Evolutionary conservation across 2,113 vertebrate genomes (phyloP).

Genomic region (Chloroceryle aenea): DNA sequence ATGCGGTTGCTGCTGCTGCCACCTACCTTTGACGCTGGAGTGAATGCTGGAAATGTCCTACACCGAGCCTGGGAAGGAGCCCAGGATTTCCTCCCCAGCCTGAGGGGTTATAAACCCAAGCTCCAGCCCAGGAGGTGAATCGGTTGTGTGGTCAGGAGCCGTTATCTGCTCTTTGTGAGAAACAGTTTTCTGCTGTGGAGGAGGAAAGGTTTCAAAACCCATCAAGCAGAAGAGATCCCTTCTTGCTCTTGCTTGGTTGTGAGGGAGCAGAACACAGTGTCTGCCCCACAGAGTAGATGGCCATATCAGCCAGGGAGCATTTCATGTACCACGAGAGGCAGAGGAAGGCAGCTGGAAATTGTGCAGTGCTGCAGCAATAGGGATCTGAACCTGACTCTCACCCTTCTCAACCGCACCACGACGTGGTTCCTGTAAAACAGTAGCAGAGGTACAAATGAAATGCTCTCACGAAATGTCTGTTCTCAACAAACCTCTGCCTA

Average conservation of each 20-base stretch:
- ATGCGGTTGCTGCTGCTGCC: neutral
- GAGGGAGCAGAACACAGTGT: neutral
- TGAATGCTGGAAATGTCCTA: neutral
- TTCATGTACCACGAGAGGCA: neutral
- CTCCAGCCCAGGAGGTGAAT: accelerated
- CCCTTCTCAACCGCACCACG: accelerated
- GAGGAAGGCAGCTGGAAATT: neutral
- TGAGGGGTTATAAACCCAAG: neutral
- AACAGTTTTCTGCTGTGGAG: neutral
- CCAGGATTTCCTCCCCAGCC: neutral
- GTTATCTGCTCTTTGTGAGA: neutral
- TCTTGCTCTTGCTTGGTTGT: neutral
- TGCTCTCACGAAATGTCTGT: neutral
- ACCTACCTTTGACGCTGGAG: neutral
- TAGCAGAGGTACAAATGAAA: neutral
- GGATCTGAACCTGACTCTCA: neutral
- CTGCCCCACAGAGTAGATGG: neutral
- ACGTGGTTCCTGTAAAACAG: neutral
- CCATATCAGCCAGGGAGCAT: neutral
- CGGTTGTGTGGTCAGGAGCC: neutral
- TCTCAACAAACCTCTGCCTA: neutral
- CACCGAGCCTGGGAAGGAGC: neutral
- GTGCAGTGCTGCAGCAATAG: accelerated
- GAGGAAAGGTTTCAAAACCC: neutral
- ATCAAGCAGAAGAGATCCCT: accelerated